Evolutionary conservation across 2,797 vertebrate genomes (phyloP).

Genomic region (Gymnoscopelus microlampas): DNA sequence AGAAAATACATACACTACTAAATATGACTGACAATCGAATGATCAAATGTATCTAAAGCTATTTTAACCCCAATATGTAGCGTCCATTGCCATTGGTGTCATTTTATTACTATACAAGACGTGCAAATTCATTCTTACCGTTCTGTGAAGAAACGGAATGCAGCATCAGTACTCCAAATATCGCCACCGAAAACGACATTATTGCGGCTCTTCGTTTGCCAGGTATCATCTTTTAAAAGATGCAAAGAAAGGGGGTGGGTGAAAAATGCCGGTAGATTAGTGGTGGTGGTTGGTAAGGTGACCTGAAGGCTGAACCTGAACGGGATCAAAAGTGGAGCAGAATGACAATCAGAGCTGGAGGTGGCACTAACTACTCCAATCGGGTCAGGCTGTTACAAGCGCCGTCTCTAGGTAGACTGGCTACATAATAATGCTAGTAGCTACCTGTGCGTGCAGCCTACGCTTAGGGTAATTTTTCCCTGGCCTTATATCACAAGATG

Average conservation of each 20-base stretch:
- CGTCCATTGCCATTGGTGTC: not conserved
- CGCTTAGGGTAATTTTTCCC: no score
- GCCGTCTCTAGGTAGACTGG: slow-evolving; percentile 41
- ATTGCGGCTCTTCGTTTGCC: slow-evolving; percentile 67
- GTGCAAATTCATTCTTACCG: slow-evolving; percentile 68
- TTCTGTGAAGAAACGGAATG: slow-evolving; percentile 78
- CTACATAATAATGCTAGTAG: no score
- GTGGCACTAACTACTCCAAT: slow-evolving; percentile 42
- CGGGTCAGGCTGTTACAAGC: slow-evolving; percentile 48
- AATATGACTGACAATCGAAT: slow-evolving; percentile 12
- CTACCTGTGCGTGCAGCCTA: no score
- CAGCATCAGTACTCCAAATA: slow-evolving; percentile 77
- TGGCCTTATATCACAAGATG: no score
- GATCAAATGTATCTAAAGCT: slow-evolving; percentile 1
- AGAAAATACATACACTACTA: no score
- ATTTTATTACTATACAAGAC: not conserved
- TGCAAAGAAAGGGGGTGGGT: not conserved
- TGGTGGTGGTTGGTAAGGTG: slow-evolving; percentile 36
- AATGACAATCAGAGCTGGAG: slow-evolving; percentile 29
- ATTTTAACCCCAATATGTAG: slow-evolving; percentile 31
- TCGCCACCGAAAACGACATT: slow-evolving; percentile 73
- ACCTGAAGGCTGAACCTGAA: slow-evolving; percentile 39
- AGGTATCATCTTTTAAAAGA: slow-evolving; percentile 68
- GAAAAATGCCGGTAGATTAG: slow-evolving; percentile 55
- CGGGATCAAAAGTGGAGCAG: slow-evolving; percentile 20